These are phyloP conservation scores for Otolemur crassicaudatus DNA, from an alignment of 2,797 vertebrate species.

Conservation along the genomic window DNA sequence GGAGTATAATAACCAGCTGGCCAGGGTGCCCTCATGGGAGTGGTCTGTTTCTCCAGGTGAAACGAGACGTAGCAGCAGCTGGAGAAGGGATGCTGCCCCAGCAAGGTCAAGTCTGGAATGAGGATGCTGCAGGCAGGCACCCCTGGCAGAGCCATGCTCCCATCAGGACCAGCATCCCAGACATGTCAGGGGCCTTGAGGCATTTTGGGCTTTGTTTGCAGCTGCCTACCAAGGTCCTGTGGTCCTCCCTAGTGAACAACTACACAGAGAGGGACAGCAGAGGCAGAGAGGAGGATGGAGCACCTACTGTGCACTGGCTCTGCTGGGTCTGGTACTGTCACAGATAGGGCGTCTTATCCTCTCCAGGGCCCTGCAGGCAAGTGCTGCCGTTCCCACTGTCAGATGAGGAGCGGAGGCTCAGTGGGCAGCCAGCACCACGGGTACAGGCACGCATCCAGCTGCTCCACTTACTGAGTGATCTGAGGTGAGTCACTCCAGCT, in stretches of 20 bases:
- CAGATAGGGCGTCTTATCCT: background rate
- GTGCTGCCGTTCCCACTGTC: background rate
- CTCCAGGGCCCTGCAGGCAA: background rate
- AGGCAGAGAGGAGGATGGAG: background rate
- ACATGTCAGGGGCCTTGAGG: background rate
- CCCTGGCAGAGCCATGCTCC: background rate
- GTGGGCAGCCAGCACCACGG: background rate
- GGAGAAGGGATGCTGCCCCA: background rate
- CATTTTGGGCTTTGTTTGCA: background rate
- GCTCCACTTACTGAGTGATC: background rate
- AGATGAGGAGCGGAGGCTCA: background rate
- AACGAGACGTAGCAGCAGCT: background rate
- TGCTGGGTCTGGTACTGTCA: background rate
- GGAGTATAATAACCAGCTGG: background rate
- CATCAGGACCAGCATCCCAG: background rate
- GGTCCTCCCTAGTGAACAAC: background rate
- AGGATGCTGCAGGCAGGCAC: background rate
- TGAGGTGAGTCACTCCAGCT: background rate
- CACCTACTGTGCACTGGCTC: background rate
- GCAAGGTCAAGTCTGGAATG: background rate
- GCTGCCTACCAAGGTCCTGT: background rate
- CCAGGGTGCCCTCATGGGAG: background rate
- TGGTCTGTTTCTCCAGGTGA: background rate
- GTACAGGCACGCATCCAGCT: background rate
- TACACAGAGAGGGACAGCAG: background rate